phyloP scores from a whole-genome alignment of 2,797 vertebrate species.

The Triplophysa bombifrons region DNA sequence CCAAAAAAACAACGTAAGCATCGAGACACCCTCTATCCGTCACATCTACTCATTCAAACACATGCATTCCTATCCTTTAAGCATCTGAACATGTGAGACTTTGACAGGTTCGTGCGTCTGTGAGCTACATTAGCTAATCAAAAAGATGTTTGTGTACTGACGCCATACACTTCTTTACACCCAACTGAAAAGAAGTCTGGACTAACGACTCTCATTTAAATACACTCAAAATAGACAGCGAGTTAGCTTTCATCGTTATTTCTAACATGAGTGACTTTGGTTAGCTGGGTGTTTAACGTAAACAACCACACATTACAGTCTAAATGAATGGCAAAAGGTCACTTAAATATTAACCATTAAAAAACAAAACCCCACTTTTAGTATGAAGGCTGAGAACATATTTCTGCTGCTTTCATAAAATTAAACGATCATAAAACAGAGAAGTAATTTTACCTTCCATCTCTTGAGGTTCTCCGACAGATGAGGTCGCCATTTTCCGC shows the following conservation, averaged over 20 bases:
- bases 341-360: neutral
- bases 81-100: neutral
- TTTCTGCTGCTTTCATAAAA: fast-evolving
- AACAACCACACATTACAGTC: slow-evolving; percentile 44
- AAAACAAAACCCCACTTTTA: neutral
- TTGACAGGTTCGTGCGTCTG: slow-evolving; percentile 3
- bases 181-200: neutral
- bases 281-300: slow-evolving; percentile 34
- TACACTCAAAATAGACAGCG: neutral
- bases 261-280: neutral
- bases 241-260: neutral
- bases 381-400: neutral
- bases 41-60: neutral
- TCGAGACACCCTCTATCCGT: slow-evolving; percentile 5
- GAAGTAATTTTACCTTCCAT: slow-evolving; percentile 80
- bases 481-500: slow-evolving; percentile 79
- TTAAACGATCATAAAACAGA: slow-evolving; percentile 23
- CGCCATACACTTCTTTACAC: slow-evolving; percentile 2
- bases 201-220: neutral
- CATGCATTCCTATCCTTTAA: neutral
- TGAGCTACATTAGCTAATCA: slow-evolving; percentile 5
- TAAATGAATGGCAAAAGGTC: slow-evolving; percentile 37
- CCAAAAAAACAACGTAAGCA: slow-evolving; percentile 4
- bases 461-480: slow-evolving; percentile 81
- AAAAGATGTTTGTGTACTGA: slow-evolving; percentile 1